Percentiles rank a stretch among this genome's conserved stretches.
phyloP scores from a whole-genome alignment of 2,797 vertebrate genomes.

The Chanos chanos region DNA sequence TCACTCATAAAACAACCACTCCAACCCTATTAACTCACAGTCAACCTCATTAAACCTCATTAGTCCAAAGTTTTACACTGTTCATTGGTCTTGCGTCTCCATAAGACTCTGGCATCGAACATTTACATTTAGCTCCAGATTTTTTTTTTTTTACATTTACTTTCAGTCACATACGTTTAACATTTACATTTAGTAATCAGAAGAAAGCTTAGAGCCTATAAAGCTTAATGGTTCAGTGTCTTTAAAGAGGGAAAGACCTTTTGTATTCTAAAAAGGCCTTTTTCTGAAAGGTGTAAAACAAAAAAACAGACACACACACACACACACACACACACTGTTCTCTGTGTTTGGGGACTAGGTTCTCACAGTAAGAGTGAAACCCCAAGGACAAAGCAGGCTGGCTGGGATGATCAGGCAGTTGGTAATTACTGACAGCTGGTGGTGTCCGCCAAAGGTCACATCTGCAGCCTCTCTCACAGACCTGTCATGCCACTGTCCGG shows the following conservation, averaged over 20 bases:
- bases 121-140: not conserved
- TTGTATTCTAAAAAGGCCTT: constrained; percentile 1
- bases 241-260: constrained; percentile 39
- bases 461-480: constrained; percentile 66
- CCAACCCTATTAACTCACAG: not conserved
- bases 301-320: not conserved
- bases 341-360: not conserved
- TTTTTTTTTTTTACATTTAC: constrained; percentile 31
- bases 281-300: constrained; percentile 13
- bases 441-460: constrained; percentile 79
- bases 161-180: constrained; percentile 64
- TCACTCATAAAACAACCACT: too few relatives aligned
- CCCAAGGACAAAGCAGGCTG: constrained; percentile 61
- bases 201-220: constrained; percentile 49
- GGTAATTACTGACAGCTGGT: constrained; percentile 82
- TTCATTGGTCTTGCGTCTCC: too few relatives aligned
- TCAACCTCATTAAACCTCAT: not conserved
- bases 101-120: too few relatives aligned
- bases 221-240: constrained; percentile 50
- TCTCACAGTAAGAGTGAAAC: constrained; percentile 25
- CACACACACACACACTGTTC: constrained; percentile 7
- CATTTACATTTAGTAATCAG: too few relatives aligned
- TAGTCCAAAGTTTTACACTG: too few relatives aligned
- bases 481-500: constrained; percentile 75
- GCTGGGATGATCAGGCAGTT: constrained; percentile 49